Base-by-base conservation (phyloP, 2,113 vertebrate species). In the Myiagra hebetior region DNA sequence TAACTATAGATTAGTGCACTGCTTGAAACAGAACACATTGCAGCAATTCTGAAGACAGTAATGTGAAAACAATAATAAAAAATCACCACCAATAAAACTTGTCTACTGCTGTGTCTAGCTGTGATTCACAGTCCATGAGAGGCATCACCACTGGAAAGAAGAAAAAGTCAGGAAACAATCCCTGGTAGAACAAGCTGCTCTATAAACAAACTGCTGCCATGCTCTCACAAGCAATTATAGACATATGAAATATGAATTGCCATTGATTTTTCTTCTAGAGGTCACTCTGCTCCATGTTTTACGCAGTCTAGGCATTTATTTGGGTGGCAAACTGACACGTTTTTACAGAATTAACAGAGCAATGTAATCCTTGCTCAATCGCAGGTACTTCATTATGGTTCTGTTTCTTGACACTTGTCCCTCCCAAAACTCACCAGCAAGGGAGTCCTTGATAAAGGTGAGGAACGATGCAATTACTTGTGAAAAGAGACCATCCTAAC, bases 171-270 rank as follows among this genome's bases (percentile, higher is more conserved):
- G 93, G 96, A 97, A 96, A 97, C 91, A 93, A 96, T 56, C 53
- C 67, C 44, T 95, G 79, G 89, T 82, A 97, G 91, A 92, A 73
- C 26, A 18, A 73, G 85, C 85, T 89, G 94, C 84, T 92, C 85
- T 92, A 96, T 86, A 96, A 97, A 98, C 96, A 97, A 98, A 98
- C 93, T 89, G 65, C 98, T 92, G 94, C 97, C 95, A 87, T 93
- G 96, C 97, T 98, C 97, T 98, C 98, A 98, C 97, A 97, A 97
- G 98, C 98, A 98, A 98, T 99, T 98, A 98, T 79, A 97, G 98
- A 96, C 98, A 96, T 97, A 98, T 98, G 98, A 99, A 99, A 99
- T 98, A 99, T 99, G 99, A 99, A 99, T 98, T 96, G 97, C 94
- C 94, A 99, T 99, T 98, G 98, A 98, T 99, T 98, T 98, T 98